A percentile compares a stretch with the other conserved stretches of the same genome.
Conservation (phyloP, 2,113 vertebrate species). For the Austrofundulus limnaeus region DNA sequence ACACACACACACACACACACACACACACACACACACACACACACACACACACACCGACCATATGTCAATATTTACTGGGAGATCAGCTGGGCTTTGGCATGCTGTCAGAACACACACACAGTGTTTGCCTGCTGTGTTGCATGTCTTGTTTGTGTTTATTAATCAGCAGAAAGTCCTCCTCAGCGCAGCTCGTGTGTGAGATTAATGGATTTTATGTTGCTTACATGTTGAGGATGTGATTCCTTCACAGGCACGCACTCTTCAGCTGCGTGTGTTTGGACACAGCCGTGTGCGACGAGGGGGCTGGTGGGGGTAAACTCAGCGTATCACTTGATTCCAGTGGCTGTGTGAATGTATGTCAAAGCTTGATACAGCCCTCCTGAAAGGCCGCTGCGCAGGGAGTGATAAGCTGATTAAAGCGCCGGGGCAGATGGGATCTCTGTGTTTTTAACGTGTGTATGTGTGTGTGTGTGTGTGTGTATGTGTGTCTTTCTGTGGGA, state of each 20-base stretch:
- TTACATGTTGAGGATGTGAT: constrained; percentile 20
- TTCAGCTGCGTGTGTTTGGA: constrained; percentile 6
- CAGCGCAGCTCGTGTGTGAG: constrained; percentile 1
- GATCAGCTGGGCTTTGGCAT: constrained; percentile 63
- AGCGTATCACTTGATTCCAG: constrained; percentile 32
- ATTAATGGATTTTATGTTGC: constrained; percentile 16
- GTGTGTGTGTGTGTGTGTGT: constrained; percentile 31
- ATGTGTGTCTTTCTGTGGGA: constrained; percentile 28
- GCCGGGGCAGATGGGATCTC: constrained; percentile 66
- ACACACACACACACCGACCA: constrained; percentile 43
- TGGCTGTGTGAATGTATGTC: constrained; percentile 51
- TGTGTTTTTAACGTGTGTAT: constrained; percentile 53
- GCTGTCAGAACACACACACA: constrained; percentile 31
- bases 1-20: too few species aligned
- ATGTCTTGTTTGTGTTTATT: constrained; percentile 19
- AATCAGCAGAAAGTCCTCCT: not conserved
- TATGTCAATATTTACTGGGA: constrained; percentile 70
- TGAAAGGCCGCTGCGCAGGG: constrained; percentile 35
- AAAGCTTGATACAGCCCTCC: constrained; percentile 47
- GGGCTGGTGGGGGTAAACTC: not conserved
- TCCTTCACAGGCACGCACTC: constrained; percentile 6
- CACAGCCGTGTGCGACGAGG: not conserved
- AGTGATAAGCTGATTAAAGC: constrained; percentile 72
- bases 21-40: too few species aligned
- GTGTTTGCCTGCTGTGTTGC: constrained; percentile 9